Evolutionary conservation across 2,113 vertebrate species (phyloP).

Genomic region (Pangasianodon hypophthalmus): DNA sequence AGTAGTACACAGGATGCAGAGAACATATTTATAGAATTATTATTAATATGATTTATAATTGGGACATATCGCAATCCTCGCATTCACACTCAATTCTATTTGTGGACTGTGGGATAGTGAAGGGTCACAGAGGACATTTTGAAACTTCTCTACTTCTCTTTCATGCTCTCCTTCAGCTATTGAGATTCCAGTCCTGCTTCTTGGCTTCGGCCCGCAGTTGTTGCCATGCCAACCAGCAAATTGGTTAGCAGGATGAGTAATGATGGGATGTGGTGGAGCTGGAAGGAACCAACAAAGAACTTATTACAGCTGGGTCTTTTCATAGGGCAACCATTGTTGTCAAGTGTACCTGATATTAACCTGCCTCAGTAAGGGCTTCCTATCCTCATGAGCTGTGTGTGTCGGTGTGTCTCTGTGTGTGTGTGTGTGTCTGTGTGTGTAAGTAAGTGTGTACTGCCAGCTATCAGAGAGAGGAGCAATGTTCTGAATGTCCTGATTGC

Average conservation of each 20-base stretch:
- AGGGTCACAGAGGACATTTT: constrained; percentile 66
- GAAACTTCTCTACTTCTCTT: constrained; percentile 68
- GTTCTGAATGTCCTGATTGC: neutral
- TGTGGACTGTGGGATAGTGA: constrained; percentile 19
- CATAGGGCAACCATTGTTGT: constrained; percentile 78
- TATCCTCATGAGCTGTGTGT: constrained; percentile 50
- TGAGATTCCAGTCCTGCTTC: constrained; percentile 79
- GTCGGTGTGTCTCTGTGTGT: constrained; percentile 33
- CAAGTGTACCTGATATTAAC: constrained; percentile 80
- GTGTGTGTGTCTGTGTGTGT: constrained; percentile 10
- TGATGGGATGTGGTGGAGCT: constrained; percentile 77
- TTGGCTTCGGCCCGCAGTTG: constrained; percentile 71
- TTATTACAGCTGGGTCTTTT: constrained; percentile 79
- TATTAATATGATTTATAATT: neutral
- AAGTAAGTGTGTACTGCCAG: constrained; percentile 16
- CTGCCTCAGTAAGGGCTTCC: constrained; percentile 71
- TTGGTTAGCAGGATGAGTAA: constrained; percentile 81
- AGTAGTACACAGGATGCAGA: neutral
- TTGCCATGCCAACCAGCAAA: constrained; percentile 79
- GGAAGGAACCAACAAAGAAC: constrained; percentile 80
- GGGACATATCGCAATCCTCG: neutral
- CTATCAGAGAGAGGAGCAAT: neutral
- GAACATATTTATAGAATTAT: neutral
- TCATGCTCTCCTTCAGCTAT: constrained; percentile 66
- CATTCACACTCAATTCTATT: neutral